Evolutionary conservation across 2,888 invertebrate species (phyloP).

Genomic region (Trachelus iudaicus): DNA sequence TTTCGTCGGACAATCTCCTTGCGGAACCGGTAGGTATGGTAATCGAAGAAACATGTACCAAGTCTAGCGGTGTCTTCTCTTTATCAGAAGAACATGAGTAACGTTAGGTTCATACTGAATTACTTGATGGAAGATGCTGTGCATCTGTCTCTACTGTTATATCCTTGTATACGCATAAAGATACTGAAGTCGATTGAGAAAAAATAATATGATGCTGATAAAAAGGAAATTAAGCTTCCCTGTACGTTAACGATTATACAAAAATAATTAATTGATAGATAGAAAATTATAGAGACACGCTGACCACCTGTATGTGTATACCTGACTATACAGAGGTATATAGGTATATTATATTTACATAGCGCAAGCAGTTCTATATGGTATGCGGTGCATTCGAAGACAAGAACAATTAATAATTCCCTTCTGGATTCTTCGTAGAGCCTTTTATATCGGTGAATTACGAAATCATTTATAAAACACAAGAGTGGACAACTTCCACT

Average conservation of each 20-base stretch:
- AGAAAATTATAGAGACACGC: neutral
- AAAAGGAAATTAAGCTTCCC: neutral
- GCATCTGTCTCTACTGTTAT: neutral
- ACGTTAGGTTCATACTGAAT: neutral
- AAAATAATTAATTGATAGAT: neutral
- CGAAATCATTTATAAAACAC: constrained; percentile 49
- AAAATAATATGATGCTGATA: neutral
- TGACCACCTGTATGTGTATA: neutral
- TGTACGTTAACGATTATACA: neutral
- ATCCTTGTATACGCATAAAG: neutral
- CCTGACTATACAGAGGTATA: neutral
- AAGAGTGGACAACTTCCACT: constrained; percentile 37
- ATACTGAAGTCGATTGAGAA: neutral
- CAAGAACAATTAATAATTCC: constrained; percentile 43
- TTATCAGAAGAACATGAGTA: neutral
- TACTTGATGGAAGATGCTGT: neutral
- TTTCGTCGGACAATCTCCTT: neutral
- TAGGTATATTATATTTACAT: neutral
- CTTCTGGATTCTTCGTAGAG: constrained; percentile 16
- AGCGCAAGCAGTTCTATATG: constrained; percentile 20
- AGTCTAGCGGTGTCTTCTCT: neutral
- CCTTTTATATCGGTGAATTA: constrained; percentile 29
- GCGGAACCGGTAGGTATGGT: neutral
- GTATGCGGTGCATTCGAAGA: constrained; percentile 32
- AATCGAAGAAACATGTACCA: neutral